These are phyloP conservation scores for Diaprepes abbreviatus DNA, from an alignment of 2,888 invertebrate species.

Conservation along the genomic window DNA sequence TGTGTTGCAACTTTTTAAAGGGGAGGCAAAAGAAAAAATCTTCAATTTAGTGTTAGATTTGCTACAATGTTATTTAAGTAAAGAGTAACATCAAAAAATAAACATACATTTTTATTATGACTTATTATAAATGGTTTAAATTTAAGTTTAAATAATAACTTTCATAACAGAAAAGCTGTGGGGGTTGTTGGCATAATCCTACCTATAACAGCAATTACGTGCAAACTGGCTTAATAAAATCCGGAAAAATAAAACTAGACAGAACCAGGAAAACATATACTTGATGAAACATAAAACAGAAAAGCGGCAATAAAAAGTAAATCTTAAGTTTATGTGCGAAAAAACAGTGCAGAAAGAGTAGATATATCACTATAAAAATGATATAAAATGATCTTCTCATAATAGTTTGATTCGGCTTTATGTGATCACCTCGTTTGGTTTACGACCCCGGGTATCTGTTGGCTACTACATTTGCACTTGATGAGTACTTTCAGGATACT, in stretches of 20 bases:
- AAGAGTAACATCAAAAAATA: no score
- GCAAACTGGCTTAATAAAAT: constrained; percentile 13
- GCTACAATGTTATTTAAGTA: no score
- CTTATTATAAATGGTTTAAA: no score
- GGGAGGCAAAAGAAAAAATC: no score
- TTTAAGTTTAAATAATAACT: no score
- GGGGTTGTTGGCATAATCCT: neutral
- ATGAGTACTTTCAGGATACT: constrained; percentile 64
- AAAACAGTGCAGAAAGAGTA: constrained; percentile 23
- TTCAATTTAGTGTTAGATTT: no score
- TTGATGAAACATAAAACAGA: constrained; percentile 33
- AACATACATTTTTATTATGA: no score
- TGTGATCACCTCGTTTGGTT: constrained; percentile 63
- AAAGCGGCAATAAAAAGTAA: constrained; percentile 27
- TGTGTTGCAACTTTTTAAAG: no score
- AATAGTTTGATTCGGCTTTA: constrained; percentile 60
- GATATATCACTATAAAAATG: constrained; percentile 52
- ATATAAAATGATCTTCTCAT: constrained; percentile 58
- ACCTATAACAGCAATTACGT: neutral
- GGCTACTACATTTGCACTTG: constrained; percentile 63
- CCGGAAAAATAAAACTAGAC: constrained; percentile 26
- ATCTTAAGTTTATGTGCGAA: constrained; percentile 28
- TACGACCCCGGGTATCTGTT: constrained; percentile 62
- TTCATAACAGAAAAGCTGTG: no score
- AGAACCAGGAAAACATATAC: constrained; percentile 20